Conservation (phyloP, 2,113 vertebrate genomes). For the Dinomys branickii region DNA sequence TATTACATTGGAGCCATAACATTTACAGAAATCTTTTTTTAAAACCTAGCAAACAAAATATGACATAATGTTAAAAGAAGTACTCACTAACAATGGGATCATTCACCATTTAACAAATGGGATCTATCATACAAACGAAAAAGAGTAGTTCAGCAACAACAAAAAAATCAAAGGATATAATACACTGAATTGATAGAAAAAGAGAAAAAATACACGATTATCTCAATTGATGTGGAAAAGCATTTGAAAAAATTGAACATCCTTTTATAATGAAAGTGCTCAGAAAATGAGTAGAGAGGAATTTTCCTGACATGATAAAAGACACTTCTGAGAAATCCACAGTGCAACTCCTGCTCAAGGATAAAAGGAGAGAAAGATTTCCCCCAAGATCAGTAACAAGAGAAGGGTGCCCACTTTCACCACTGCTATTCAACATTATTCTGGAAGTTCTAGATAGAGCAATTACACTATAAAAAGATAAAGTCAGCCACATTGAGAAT, state of each 20-base stretch:
- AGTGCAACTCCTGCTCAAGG: not conserved
- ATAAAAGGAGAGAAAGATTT: not conserved
- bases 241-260: slow-evolving; percentile 2
- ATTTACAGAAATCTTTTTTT: not conserved
- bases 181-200: not conserved
- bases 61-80: not conserved
- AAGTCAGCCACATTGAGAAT: not conserved
- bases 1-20: no score
- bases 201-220: not conserved
- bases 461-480: not conserved
- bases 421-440: not conserved
- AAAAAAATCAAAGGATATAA: slow-evolving; percentile 7
- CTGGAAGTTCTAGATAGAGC: not conserved
- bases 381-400: not conserved
- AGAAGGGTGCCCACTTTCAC: not conserved
- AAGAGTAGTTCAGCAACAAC: not conserved
- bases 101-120: not conserved
- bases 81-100: no score
- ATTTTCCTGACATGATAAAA: not conserved
- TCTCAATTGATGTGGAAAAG: not conserved
- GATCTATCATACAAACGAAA: not conserved
- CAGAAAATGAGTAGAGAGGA: not conserved
- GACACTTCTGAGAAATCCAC: not conserved
- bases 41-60: not conserved
- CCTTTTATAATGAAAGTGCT: not conserved